Evolutionary conservation across 2,113 vertebrate species (phyloP).

Genomic region (Salvelinus fontinalis): DNA sequence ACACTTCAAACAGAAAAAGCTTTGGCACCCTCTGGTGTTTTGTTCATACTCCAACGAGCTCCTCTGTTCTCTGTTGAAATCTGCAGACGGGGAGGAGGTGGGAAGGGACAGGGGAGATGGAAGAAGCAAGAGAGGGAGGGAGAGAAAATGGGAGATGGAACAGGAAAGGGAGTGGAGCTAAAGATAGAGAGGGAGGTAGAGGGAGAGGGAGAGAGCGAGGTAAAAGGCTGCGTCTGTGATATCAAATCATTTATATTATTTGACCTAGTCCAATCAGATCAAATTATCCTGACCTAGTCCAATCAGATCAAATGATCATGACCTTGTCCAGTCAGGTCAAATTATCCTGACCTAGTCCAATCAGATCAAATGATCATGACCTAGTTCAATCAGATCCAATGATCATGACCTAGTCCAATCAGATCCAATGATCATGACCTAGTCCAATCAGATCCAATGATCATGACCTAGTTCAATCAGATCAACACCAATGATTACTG

Average conservation of each 20-base stretch:
- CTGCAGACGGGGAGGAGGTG: slow-evolving; percentile 33
- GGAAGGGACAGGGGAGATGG: slow-evolving; percentile 19
- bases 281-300: background rate
- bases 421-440: too few relatives aligned
- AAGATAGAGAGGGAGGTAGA: background rate
- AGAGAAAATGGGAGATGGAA: background rate
- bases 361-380: too few relatives aligned
- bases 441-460: too few relatives aligned
- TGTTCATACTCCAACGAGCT: slow-evolving; percentile 62
- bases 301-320: background rate
- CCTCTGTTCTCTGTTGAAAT: slow-evolving; percentile 44
- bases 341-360: too few relatives aligned
- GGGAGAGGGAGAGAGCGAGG: background rate
- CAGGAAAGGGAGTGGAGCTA: background rate
- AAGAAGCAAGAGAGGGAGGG: background rate
- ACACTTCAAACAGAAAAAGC: slow-evolving; percentile 53
- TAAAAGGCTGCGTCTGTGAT: background rate
- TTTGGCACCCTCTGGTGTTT: slow-evolving; percentile 85
- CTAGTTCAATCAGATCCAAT: too few relatives aligned
- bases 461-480: too few relatives aligned
- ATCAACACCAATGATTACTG: background rate
- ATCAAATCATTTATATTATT: background rate
- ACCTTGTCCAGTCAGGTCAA: too few relatives aligned
- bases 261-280: background rate
- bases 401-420: too few relatives aligned